These are phyloP conservation scores for Ectropis crepuscularia DNA, from an alignment of 2,888 invertebrate species.

Conservation along the genomic window DNA sequence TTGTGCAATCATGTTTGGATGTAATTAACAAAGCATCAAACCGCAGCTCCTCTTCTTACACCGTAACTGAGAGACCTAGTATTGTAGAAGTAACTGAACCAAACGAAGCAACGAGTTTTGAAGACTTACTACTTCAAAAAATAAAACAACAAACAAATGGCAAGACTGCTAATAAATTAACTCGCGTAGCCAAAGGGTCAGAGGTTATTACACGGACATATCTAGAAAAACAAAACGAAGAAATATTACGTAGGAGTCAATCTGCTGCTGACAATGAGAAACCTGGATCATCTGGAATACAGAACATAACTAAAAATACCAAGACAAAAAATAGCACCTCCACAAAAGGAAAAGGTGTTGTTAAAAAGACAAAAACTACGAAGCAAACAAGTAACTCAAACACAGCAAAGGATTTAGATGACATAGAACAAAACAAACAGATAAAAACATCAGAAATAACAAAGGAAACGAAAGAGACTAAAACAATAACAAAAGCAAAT, in stretches of 20 bases:
- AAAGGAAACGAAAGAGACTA: too few relatives aligned
- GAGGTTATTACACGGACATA: conserved; percentile 5
- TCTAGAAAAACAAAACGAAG: background rate
- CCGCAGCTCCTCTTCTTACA: background rate
- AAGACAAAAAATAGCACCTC: background rate
- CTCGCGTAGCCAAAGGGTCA: conserved; percentile 4
- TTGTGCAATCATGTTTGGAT: conserved; percentile 6
- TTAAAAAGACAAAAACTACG: background rate
- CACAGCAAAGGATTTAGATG: too few relatives aligned
- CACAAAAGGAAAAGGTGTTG: conserved; percentile 5
- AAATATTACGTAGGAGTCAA: too few relatives aligned
- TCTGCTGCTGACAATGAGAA: too few relatives aligned
- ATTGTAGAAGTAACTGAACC: too few relatives aligned
- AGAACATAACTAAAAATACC: too few relatives aligned
- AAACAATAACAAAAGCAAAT: too few relatives aligned
- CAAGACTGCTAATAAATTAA: conserved; percentile 6
- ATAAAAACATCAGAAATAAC: too few relatives aligned
- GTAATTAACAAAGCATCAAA: conserved; percentile 4
- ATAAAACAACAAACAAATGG: conserved; percentile 5
- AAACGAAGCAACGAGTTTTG: too few relatives aligned
- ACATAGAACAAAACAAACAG: too few relatives aligned
- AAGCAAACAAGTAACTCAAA: background rate
- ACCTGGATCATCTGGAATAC: too few relatives aligned
- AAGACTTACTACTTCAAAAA: background rate
- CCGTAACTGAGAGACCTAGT: too few relatives aligned